phyloP scores from a whole-genome alignment of 2,888 invertebrate genomes.

The Cecidostiba fungosa region DNA sequence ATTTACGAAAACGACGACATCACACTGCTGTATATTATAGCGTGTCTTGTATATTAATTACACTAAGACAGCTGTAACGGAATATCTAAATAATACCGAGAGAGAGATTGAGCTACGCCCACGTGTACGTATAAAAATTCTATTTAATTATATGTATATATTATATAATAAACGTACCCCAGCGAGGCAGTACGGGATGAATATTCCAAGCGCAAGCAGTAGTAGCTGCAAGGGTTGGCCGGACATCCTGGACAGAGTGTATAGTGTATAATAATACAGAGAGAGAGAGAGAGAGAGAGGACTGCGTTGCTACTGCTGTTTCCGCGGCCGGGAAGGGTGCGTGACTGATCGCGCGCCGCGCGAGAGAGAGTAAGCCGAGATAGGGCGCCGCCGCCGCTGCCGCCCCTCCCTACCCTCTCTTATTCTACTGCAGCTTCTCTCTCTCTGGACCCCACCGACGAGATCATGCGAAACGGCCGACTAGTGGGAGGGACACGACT shows the following conservation, averaged over 20 bases:
- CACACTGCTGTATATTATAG: no score
- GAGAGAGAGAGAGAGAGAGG: no score
- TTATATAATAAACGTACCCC: constrained; percentile 69
- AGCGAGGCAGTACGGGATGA: constrained; percentile 60
- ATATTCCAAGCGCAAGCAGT: constrained; percentile 57
- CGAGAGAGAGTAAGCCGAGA: not conserved
- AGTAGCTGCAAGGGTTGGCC: constrained; percentile 63
- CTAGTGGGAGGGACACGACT: not conserved
- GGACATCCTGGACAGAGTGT: constrained; percentile 52
- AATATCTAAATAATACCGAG: no score
- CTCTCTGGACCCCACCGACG: not conserved
- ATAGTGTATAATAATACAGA: no score
- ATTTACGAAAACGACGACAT: no score
- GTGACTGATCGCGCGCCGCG: constrained; percentile 7
- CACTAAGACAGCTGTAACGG: no score
- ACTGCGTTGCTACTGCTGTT: constrained; percentile 33
- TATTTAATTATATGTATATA: no score
- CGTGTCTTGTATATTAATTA: no score
- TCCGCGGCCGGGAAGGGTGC: constrained; percentile 35
- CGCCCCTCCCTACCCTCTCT: not conserved
- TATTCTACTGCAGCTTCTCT: not conserved
- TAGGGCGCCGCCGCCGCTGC: not conserved
- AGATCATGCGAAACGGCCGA: not conserved
- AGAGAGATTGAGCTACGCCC: no score
- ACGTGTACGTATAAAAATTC: no score